Percentiles rank a stretch among this genome's conserved stretches.
These are phyloP conservation scores for Pogona vitticeps DNA, from an alignment of 2,113 vertebrate genomes.

Conservation along the genomic window DNA sequence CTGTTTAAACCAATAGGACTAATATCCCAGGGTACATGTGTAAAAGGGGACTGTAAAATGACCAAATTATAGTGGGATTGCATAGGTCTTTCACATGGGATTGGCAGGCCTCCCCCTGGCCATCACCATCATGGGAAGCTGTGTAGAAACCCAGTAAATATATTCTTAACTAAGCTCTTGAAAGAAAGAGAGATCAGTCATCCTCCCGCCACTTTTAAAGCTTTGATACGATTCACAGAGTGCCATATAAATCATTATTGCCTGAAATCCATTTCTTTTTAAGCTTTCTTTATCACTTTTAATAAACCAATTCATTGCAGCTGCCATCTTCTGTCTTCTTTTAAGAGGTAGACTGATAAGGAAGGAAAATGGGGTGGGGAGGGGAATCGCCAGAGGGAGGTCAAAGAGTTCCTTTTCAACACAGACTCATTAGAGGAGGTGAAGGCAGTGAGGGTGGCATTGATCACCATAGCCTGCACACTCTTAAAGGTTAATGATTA, in stretches of 20 bases:
- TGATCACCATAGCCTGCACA: constrained; percentile 54
- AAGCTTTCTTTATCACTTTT: constrained; percentile 21
- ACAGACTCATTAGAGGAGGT: constrained; percentile 54
- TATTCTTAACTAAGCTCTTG: neutral
- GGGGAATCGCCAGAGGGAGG: constrained; percentile 18
- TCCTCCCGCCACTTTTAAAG: constrained; percentile 9
- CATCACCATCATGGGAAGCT: neutral
- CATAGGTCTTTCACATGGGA: neutral
- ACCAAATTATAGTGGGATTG: neutral
- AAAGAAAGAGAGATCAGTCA: neutral
- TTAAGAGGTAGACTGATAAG: constrained; percentile 46
- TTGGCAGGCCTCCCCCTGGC: neutral
- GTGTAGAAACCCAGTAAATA: neutral
- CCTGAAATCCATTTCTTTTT: constrained; percentile 3
- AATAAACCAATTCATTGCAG: constrained; percentile 45
- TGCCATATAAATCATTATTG: constrained; percentile 26
- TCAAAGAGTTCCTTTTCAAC: constrained; percentile 29
- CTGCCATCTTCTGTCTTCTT: constrained; percentile 34
- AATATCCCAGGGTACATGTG: neutral
- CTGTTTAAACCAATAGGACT: neutral
- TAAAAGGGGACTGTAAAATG: neutral
- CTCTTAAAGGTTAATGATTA: constrained; percentile 69
- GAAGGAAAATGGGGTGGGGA: constrained; percentile 24
- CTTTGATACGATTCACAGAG: neutral
- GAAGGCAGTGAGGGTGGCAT: constrained; percentile 34